Base-by-base conservation (phyloP, 1,140 invertebrate species). In the Drosophila kurseongensis region DNA sequence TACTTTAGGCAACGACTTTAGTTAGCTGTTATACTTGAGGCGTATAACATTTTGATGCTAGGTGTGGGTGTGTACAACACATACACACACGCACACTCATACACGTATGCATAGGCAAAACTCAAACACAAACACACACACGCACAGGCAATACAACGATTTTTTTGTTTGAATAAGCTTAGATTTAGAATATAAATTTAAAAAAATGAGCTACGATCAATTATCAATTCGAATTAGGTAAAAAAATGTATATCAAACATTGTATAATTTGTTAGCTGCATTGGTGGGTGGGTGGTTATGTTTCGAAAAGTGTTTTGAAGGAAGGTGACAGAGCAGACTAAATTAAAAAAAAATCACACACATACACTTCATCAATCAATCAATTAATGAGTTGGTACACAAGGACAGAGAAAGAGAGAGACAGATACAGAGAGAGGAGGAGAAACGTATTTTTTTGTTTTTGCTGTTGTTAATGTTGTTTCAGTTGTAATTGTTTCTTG, bases 141-240 rank as follows among this genome's bases (percentile, higher is more conserved):
- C 73, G 41, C 73, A 75, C 73, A 75, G 73, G 73, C 73, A 76
- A 75, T 58, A 65, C 35, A 75, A 73, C 27, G 12, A 35, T 32
- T 35, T 69, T 69, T 68, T 38, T 41, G 51, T 29, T 67, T 42
- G 1, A 9, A 42, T 45, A 55, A n/a, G 32, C 5, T n/a, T 52
- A 65, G 32, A 58, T 72, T 72, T 72, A 12, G 32, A 58, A 58
- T 51, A 16, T 12, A 32, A 72, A 41, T 54, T 54, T 29, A 4
- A 35, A 51, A 4, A 35, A 51, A 47, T 55, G 41, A 54, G 50
- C 72, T 75, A 75, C 73, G 38, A 51, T 68, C 65, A 41, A 41
- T 50, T 38, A 68, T 38, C 14, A 40, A 29, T 66, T 44, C 61
- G 57, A 65, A 65, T 65, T 65, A 36, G n/a, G n/a, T 60, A 5